phyloP scores from a whole-genome alignment of 2,888 invertebrate genomes.

The Periphyllus acericola region DNA sequence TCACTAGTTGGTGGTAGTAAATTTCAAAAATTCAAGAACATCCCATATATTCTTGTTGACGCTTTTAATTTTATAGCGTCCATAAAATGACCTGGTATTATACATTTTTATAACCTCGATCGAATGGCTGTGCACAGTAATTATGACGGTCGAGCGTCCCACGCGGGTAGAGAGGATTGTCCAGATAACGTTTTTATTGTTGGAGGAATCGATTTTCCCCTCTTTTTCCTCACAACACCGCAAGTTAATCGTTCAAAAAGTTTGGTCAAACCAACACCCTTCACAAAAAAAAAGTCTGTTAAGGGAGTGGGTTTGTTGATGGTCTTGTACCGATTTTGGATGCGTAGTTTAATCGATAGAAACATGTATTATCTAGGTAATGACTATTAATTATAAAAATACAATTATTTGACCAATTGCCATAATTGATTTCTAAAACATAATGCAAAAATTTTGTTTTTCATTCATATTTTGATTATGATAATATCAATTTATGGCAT shows the following conservation, averaged over 20 bases:
- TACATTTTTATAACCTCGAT: constrained; percentile 53
- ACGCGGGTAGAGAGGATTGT: constrained; percentile 34
- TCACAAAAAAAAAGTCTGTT: constrained; percentile 13
- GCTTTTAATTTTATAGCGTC: constrained; percentile 48
- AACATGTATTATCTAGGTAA: neutral
- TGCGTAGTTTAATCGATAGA: neutral
- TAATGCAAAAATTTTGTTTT: too few relatives aligned
- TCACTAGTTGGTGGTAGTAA: constrained; percentile 30
- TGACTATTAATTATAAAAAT: too few relatives aligned
- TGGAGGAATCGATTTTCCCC: constrained; percentile 32
- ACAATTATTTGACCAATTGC: neutral
- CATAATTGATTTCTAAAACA: neutral
- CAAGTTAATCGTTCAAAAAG: constrained; percentile 46
- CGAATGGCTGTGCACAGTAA: constrained; percentile 44
- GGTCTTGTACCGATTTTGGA: constrained; percentile 6
- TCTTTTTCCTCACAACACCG: neutral
- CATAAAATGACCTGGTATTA: constrained; percentile 53
- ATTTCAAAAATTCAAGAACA: constrained; percentile 13
- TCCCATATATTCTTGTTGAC: constrained; percentile 26
- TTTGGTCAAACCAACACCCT: constrained; percentile 46
- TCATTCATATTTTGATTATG: too few relatives aligned
- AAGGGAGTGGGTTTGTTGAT: constrained; percentile 1
- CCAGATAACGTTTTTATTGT: constrained; percentile 54
- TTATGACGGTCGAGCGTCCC: constrained; percentile 37
- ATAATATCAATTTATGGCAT: too few relatives aligned